Base-by-base conservation (phyloP, 2,888 invertebrate species). In the Drosophila nigritarsus region DNA sequence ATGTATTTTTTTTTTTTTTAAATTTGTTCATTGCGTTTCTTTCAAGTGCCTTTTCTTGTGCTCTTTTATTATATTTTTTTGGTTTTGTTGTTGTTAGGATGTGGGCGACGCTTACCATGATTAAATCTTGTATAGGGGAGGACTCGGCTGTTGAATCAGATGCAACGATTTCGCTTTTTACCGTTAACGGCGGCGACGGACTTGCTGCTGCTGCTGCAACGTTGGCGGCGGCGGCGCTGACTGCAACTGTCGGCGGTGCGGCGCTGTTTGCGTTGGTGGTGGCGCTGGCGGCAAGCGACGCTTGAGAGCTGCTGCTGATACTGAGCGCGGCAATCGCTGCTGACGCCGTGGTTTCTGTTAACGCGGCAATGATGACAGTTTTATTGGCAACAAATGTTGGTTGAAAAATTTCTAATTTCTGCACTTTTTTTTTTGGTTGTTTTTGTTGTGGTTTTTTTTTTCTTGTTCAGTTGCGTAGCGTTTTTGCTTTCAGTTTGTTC, bases 61-160 rank as follows among this genome's bases (percentile, higher is more conserved):
- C 70, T 56, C 73, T 78, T 15, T 51, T 59, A 50, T 60, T 51
- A 45, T 36, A 53, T 65, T 56, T 30, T 63, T 61, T 60, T 63
- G n/a, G 27, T 49, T 80, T 72, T 60, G 30, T 66, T 56, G 42
- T 73, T 80, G 48, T 50, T 80, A 83, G 74, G 78, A 71, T 79
- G 73, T 72, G 81, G 76, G 75, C 86, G 90, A 66, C 87, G 91
- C 92, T 92, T 92, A 92, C 92, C 92, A 92, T 92, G 87, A 91
- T 92, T 87, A 90, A 80, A 83, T 91, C 90, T 90, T 91, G 78
- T 83, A 87, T 80, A 78, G 90, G 79, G 82, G 87, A 88, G 82
- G 88, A 86, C 77, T 90, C 88, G 73, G 83, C 80, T 78, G 82
- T 81, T 70, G 88, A 81, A 85, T 88, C 90, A 30, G 79, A 72